Base-by-base conservation (phyloP, 2,797 vertebrate genomes). In the Myripristis jacobus region DNA sequence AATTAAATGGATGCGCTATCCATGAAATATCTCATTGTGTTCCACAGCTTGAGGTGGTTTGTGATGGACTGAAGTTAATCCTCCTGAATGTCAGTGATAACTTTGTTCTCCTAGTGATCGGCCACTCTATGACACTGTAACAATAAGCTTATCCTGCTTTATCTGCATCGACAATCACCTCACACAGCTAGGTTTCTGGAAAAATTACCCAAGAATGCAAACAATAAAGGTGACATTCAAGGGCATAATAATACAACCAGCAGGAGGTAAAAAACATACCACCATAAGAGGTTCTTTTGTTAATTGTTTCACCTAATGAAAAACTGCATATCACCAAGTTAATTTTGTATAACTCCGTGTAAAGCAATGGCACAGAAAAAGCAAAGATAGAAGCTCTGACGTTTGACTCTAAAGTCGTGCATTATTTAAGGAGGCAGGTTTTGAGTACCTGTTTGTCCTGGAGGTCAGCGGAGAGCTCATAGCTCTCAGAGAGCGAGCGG, bases 401-500 rank as follows among this genome's bases (percentile, higher is more conserved):
- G 11, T 10, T 12, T 13, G 46, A 22, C 9, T 65, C 21, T 25
- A 51, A 53, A 61, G 25, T 21, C 43, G 66, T 53, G 51, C 12
- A 55, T 46, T 18, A 31, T 54, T 13, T 6, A 34, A 1, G 1
- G 10, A 18, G 34, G 18, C n/a, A 22, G 48, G 36, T 41, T 9
- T 34, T 13, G 6, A 51, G 3, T 94, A 98, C 97, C 96, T 98
- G 96, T 89, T 99, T 99, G 90, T 99, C 97, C 91, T 99, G 98
- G 60, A 99, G 95, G 91, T 99, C 98, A 2, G 97, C 96, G 58
- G 98, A 99, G 91, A 99, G 96, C 94, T 99, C 98, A 94, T 99
- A 99, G 95, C 97, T 97, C 94, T 99, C 98, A 0, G 98, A 99
- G 67, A 98, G 96, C 0, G 97, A 99, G 73, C 96, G 92, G 0